A percentile compares a stretch with the other conserved stretches of the same genome.
Conservation (phyloP, 2,888 invertebrate genomes). For the Melanchra persicariae region DNA sequence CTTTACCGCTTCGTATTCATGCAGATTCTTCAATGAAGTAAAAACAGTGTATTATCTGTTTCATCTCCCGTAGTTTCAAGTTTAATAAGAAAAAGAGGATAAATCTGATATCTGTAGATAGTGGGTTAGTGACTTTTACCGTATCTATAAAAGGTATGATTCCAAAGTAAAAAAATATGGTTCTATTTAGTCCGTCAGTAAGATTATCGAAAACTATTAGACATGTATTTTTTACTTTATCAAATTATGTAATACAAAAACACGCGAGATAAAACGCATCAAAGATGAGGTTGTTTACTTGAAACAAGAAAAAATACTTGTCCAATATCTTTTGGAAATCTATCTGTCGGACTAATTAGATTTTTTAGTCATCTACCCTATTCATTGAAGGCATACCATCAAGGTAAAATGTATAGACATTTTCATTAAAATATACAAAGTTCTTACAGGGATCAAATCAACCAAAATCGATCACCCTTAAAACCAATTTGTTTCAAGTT, state of each 20-base stretch:
- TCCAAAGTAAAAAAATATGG: too few relatives aligned
- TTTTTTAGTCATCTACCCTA: too few relatives aligned
- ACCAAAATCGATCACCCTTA: conserved; percentile 73
- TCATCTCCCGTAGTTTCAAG: not conserved
- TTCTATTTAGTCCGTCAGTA: too few relatives aligned
- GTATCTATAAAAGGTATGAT: not conserved
- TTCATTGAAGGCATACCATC: not conserved
- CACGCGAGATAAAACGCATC: too few relatives aligned
- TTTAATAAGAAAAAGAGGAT: not conserved
- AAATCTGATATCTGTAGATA: not conserved
- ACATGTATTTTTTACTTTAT: too few relatives aligned
- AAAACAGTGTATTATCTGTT: conserved; percentile 18
- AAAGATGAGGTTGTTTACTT: too few relatives aligned
- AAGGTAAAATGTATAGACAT: conserved; percentile 37
- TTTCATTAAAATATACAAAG: conserved; percentile 8
- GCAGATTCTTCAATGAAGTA: conserved; percentile 36
- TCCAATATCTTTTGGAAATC: too few relatives aligned
- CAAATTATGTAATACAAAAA: too few relatives aligned
- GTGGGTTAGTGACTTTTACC: not conserved
- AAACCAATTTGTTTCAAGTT: conserved; percentile 87
- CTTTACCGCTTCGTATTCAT: conserved; percentile 35
- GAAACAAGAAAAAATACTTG: too few relatives aligned
- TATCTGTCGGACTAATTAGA: too few relatives aligned
- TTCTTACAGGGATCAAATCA: conserved; percentile 20
- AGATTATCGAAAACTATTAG: too few relatives aligned